Base-by-base conservation (phyloP, 2,113 vertebrate genomes). In the Spermophilus dauricus region DNA sequence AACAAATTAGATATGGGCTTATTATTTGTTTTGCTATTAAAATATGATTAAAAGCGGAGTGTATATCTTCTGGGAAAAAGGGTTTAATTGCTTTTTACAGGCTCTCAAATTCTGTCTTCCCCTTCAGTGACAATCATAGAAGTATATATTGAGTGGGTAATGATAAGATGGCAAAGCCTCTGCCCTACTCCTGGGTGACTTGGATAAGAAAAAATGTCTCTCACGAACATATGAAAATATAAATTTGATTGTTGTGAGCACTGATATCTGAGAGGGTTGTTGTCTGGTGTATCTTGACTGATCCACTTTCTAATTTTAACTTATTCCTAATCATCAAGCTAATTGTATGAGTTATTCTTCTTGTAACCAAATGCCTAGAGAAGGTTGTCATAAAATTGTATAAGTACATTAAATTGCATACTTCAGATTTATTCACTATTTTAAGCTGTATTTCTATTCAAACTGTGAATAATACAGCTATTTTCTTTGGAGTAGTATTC, bases 401-500 rank as follows among this genome's bases (percentile, higher is more conserved):
- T 82, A 80, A 91, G 70, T 86, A 11, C 18, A 69, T 92, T 92
- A 83, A 91, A 91, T 63, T 75, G 14, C 8, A 72, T 82, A 63
- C 37, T 77, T 86, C 58, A 77, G 14, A 77, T 22, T 72, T 95
- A 82, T 22, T 18, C 17, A 80, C 53, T 48, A 22, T 77, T 96
- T 22, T 80, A 39, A 86, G 16, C 2, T 4, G 18, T 73, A 53
- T 92, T 94, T 83, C 12, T 45, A 88, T 32, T 89, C 82, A 78
- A 90, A 83, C 37, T 70, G 3, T 86, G 83, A 95, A 88, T 67
- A 92, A 77, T 48, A 24, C 16, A 76, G n/a, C 14, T 84, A 53
- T 96, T 96, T 45, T 61, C 72, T 91, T 96, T 89, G 88, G 7
- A 76, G 12, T 86, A 51, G 22, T 48, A 85, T 83, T 81, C 24